Evolutionary conservation across 2,113 vertebrate species (phyloP).

Genomic region (Brachyhypopomus occidentalis): DNA sequence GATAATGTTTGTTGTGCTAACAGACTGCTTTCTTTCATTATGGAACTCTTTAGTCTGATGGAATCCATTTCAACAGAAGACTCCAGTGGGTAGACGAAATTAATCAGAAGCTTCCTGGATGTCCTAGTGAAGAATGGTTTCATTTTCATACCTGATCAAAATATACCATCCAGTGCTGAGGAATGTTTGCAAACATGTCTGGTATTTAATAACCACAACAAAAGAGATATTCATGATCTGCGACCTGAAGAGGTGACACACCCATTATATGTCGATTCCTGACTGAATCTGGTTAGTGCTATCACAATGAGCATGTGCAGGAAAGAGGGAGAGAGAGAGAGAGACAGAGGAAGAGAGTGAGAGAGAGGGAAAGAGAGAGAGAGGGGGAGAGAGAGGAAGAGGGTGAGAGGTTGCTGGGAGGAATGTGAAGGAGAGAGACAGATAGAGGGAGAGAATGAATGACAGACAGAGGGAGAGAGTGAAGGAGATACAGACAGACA

Average conservation of each 20-base stretch:
- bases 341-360: slow-evolving; percentile 9
- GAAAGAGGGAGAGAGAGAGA: no score
- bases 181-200: not conserved
- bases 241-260: not conserved
- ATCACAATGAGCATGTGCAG: not conserved
- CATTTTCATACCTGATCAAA: not conserved
- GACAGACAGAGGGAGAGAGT: not conserved
- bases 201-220: slow-evolving; percentile 5
- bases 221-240: not conserved
- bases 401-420: no score
- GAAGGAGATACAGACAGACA: slow-evolving; percentile 14
- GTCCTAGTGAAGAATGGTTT: not conserved
- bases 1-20: no score
- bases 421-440: no score
- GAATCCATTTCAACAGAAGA: no score
- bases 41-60: not conserved
- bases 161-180: not conserved
- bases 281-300: not conserved
- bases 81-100: no score
- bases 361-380: not conserved
- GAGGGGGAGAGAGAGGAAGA: not conserved
- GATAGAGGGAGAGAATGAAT: no score
- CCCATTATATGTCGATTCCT: not conserved
- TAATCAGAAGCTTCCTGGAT: not conserved
- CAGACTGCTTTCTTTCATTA: not conserved